Base-by-base conservation (phyloP, 1,140 invertebrate species). In the Eulimnadia texana region DNA sequence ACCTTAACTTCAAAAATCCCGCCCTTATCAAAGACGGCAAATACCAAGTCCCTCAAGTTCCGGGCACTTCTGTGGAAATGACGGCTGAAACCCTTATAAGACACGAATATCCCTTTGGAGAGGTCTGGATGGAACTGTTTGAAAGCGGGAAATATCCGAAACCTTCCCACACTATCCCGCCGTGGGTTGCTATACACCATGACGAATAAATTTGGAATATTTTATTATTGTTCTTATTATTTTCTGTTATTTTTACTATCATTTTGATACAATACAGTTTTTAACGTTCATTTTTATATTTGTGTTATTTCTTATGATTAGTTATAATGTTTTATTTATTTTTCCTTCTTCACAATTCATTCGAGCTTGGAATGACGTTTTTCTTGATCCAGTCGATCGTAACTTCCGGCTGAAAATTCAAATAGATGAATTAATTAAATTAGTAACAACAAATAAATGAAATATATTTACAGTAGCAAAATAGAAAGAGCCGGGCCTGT, bases 1-100 rank as follows among this genome's bases (percentile, higher is more conserved):
- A 92, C 67, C 85, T 93, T 65, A 88, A 93, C 68, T 90, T 94
- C 71, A 76, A 79, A 49, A 72, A 83, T 66, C 88, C 90, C 1
- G 79, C 81, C n/a, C 64, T 78, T 3, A 77, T 93, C 1, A 69
- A 68, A 54, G 79, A 84, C 66, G 86, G 82, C 3, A 73, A 76
- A 67, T 93, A 93, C 68, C n/a, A 71, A 82, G 54, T 77, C 82
- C n/a, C 88, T 42, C n/a, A n/a, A 16, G 33, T 42, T 42, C 33
- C 33, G 16, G 33, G 33, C 6, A 42, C 33, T 42, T 9, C 33
- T 6, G 16, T 42, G 6, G 33, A 42, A 42, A 42, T 42, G 33
- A 42, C 33, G 6, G 16, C 6, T 16, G 33, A 6, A 9, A 9
- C 33, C 6, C 16, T 42, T 6, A 42, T 42, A 16, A 16, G 6